Evolutionary conservation across 1,140 invertebrate genomes (phyloP), one percentile per base, ranked within the genome.

Genomic region (Epicauta chinensis): DNA sequence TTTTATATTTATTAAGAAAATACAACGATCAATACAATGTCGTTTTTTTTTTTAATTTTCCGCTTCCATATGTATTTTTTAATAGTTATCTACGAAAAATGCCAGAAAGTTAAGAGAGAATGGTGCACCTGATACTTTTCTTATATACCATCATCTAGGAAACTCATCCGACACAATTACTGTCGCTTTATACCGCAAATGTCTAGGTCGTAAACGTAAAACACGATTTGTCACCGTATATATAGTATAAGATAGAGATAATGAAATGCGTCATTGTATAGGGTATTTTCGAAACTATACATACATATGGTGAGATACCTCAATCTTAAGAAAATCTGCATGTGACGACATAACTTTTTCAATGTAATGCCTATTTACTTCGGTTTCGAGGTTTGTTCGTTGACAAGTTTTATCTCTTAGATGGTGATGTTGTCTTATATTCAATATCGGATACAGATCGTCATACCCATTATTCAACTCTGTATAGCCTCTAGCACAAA

Each of bases 391-490:
- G 53, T 61, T 61, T 61, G 53, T 47, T 55, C 59, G 56, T 40
- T 59, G 56, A 61, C 57, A 61, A 61, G 56, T 61, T 59, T 59
- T 59, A 61, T 61, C 57, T 61, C 53, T 61, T 56, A 50, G 56
- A 56, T 52, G 50, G 50, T 43, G 43, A 55, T 56, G 57, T 57
- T 61, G 49, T 60, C 52, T 59, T 59, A 50, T 59, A 59, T 59
- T 55, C 54, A 59, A 59, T 56, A 61, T 61, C 51, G 53, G 42
- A 44, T 46, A 39, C 42, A 53, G 44, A 61, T 58, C 52, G 56
- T 47, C 56, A 47, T 51, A 56, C 43, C 56, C 59, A 61, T 61
- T 61, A 61, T 53, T 61, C 56, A 59, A 44, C 29, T 32, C 36
- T 30, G 46, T 43, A 32, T 34, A 37, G 54, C 43, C 54, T 40